Percentiles rank a stretch among this genome's conserved stretches.
phyloP scores from a whole-genome alignment of 2,888 invertebrate genomes.

The Nudaria mundana region DNA sequence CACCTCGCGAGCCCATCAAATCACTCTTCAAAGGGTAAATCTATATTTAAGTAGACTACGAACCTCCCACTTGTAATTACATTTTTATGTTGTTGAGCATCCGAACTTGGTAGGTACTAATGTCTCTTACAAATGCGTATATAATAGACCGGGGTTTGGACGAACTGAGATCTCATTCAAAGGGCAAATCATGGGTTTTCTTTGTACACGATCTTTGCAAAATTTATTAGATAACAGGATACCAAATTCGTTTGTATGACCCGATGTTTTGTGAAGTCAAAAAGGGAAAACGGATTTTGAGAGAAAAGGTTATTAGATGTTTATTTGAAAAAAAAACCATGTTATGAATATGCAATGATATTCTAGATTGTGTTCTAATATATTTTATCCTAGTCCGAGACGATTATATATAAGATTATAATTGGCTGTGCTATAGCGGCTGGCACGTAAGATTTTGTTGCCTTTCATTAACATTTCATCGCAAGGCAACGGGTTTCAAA shows the following conservation, averaged over 20 bases:
- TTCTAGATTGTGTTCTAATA: no score
- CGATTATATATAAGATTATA: no score
- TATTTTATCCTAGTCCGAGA: not conserved
- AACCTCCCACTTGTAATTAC: slow-evolving; percentile 72
- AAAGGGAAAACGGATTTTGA: slow-evolving; percentile 1
- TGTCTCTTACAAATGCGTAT: slow-evolving; percentile 69
- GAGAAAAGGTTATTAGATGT: not conserved
- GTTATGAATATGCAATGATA: not conserved
- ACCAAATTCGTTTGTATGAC: slow-evolving; percentile 8
- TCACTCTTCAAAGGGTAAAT: slow-evolving; percentile 75
- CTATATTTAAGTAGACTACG: slow-evolving; percentile 72
- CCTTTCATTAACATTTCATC: no score
- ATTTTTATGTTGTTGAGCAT: slow-evolving; percentile 70
- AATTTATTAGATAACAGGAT: slow-evolving; percentile 20
- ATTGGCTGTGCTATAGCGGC: no score
- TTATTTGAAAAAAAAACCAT: not conserved
- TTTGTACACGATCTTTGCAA: slow-evolving; percentile 17
- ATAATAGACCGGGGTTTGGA: slow-evolving; percentile 55
- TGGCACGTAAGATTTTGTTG: no score
- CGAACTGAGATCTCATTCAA: slow-evolving; percentile 46
- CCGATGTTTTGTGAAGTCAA: slow-evolving; percentile 9
- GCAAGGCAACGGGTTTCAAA: no score
- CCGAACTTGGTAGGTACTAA: slow-evolving; percentile 46
- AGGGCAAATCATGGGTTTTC: slow-evolving; percentile 12
- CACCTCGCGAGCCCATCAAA: slow-evolving; percentile 67